Percentiles rank a stretch among this genome's conserved stretches.
Conservation (phyloP, 2,113 vertebrate genomes). For the Peromyscus leucopus region DNA sequence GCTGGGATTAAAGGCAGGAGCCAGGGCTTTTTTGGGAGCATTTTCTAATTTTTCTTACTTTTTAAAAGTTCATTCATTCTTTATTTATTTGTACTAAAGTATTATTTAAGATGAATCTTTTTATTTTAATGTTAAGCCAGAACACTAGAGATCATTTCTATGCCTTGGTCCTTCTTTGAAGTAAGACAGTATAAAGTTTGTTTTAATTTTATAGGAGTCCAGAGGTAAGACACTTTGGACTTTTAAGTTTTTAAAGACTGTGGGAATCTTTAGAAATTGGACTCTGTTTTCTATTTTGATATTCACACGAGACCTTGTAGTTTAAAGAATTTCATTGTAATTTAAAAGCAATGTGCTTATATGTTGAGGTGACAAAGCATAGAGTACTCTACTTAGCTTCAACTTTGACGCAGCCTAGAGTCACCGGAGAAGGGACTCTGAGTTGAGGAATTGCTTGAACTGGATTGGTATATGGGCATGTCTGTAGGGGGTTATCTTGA, state of each 20-base stretch:
- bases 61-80: conserved; percentile 7
- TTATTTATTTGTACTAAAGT: conserved; percentile 36
- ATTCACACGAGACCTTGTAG: background rate
- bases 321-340: too few relatives aligned
- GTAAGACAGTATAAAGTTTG: background rate
- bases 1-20: background rate
- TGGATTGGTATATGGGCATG: too few relatives aligned
- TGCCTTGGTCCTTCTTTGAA: background rate
- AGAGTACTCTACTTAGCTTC: background rate
- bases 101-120: background rate
- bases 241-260: background rate
- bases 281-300: background rate
- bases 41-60: conserved; percentile 12
- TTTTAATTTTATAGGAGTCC: background rate
- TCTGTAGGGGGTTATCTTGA: background rate
- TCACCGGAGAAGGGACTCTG: background rate
- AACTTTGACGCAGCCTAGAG: background rate
- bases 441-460: background rate
- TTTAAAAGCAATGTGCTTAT: background rate
- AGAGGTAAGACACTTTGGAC: background rate
- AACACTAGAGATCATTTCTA: background rate
- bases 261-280: background rate
- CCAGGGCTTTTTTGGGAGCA: background rate
- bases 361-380: background rate
- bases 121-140: background rate